Evolutionary conservation across 1,140 invertebrate species (phyloP), one percentile per base, ranked within the genome.

Genomic region (Bombyx mandarina): DNA sequence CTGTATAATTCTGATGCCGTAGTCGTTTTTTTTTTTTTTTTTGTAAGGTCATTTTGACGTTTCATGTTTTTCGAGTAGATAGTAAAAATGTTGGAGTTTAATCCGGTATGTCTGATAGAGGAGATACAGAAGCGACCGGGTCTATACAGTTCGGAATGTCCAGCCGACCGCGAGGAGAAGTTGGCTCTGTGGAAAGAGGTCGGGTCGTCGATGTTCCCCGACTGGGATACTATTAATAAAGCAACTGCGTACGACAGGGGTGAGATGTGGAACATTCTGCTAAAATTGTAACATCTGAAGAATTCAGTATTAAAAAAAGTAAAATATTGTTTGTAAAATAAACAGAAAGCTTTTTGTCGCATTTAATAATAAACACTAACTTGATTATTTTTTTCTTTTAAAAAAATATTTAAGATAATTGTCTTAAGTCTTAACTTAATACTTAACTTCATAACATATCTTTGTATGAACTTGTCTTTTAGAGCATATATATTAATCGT

Each of bases 241-340:
- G 79, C 83, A 10, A 77, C 73, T 2, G 75, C 74, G 18, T 84
- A 86, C 53, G 81, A 84, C 54, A 72, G 71, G 75, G 79, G 83
- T 86, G 59, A 59, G 65, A 54, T 58, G 8, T 35, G n/a, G 46
- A 47, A 56, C 55, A 52, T 22, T 18, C 8, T 35, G 26, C 26
- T 35, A 35, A 35, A 35, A 35, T 35, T 35, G 1, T 35, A 18
- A 18, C 6, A 3, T 46, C 2, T 12, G 0, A 46, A 6, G 2
- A 2, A 46, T 9, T 46, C n/a, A 6, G 2, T 46, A 9, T 3
- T 49, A 49, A 7, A 22, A 18, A 18, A 10, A 22, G 7, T 1
- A 22, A 49, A 6, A 47, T 35, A 35, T 35, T 35, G 4, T 35
- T 1, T 35, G 26, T 35, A 18, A 18, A 18, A 18, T 18, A n/a